Base-by-base conservation (phyloP, 2,888 invertebrate genomes). In the Drosophila paramelanica region DNA sequence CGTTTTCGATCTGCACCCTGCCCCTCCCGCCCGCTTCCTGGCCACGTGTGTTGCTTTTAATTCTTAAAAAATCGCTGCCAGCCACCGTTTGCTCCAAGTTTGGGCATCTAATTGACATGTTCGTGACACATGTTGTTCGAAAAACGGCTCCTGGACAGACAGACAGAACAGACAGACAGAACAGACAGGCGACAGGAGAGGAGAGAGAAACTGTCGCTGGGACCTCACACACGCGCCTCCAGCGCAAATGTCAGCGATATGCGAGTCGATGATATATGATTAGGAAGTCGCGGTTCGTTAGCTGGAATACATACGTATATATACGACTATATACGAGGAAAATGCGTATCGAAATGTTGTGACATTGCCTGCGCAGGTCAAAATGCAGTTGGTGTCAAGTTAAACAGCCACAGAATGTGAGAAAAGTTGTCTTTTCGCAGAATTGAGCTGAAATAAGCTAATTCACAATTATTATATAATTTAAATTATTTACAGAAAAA, bases 41-140 rank as follows among this genome's bases (percentile, higher is more conserved):
- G 50, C 55, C 75, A 81, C 88, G 86, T 84, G 78, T 77, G 45
- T 49, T 45, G 57, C 55, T 46, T 20, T 57, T 57, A 46, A 57
- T 50, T 42, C 46, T 47, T 45, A 67, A 69, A 65, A 77, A 77
- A 64, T 13, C 36, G 11, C 36, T 27, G 23, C 33, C 13, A 25
- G 43, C 45, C 61, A 71, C 39, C 45, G 23, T 33, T 57, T 17
- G 53, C 33, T 43, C 31, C 51, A 69, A 55, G 52, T 64, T 70
- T 71, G 73, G 81, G 82, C 89, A 75, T 80, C 83, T 89, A 86
- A 86, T 86, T 86, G 85, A 89, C 85, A 89, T 81, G 85, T 89
- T 87, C 87, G 76, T 89, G 90, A 87, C 90, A 86, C 84, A 87
- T 86, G 85, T 82, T 89, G 88, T 45, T 43, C 57, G 51, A 62